These are phyloP conservation scores for Pterostichus madidus DNA, from an alignment of 2,888 invertebrate genomes.

Conservation along the genomic window DNA sequence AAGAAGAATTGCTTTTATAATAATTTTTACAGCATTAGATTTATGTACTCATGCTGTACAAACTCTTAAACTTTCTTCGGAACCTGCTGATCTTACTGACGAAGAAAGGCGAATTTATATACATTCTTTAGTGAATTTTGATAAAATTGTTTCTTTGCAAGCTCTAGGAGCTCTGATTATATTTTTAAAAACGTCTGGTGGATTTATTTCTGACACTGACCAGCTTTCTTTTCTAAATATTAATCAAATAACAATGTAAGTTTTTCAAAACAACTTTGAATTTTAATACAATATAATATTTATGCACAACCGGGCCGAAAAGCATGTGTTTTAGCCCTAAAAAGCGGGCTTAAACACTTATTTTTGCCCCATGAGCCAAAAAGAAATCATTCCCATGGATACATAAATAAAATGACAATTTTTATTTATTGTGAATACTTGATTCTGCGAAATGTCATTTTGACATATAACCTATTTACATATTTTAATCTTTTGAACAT, in stretches of 20 bases:
- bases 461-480: no score
- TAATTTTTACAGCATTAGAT: constrained; percentile 56
- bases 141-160: constrained; percentile 82
- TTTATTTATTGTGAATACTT: no score
- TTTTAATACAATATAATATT: no score
- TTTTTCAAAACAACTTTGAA: constrained; percentile 5
- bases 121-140: constrained; percentile 82
- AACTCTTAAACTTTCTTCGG: constrained; percentile 72
- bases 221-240: constrained; percentile 79
- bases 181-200: constrained; percentile 85
- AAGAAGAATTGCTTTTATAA: background rate
- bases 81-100: constrained; percentile 78
- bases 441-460: no score
- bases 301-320: no score
- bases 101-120: constrained; percentile 81
- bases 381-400: no score
- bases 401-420: no score
- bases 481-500: no score
- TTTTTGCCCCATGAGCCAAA: no score
- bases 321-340: no score
- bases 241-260: constrained; percentile 83
- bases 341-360: no score
- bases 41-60: constrained; percentile 55
- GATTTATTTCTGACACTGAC: constrained; percentile 77
- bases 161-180: constrained; percentile 86